Base-by-base conservation (phyloP, 2,888 invertebrate species). In the Hirtodrosophila histrioides region DNA sequence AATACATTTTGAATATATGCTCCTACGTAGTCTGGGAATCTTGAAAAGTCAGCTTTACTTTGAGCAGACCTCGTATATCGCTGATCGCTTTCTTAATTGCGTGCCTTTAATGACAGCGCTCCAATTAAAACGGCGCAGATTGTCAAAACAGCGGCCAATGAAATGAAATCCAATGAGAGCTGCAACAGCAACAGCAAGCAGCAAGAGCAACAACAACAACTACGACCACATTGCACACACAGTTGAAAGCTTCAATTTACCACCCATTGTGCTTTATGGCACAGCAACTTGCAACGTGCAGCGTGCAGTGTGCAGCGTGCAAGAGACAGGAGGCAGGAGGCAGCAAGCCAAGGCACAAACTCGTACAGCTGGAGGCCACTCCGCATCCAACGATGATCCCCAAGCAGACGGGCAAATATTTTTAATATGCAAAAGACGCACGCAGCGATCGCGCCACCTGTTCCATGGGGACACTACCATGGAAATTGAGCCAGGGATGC, bases 171-270 rank as follows among this genome's bases (percentile, higher is more conserved):
- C 76, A 62, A 46, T 36, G 39, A 48, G 61, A 51, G 54, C 36
- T 45, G 39, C 29, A 46, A 4, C 40, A 40, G 48, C 27, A 57
- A 9, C 24, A 36, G 45, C 40, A 61, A 23, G 4, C 40, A 48
- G 44, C 44, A 17, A 17, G 1, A 17, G 2, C 17, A 17, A 17
- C 17, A 17, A 17, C 17, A 60, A 43, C 46, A 62, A 17, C 40
- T 43, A 48, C 29, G 60, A 29, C 37, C 51, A 41, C 37, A 72
- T 37, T 45, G 35, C 61, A 60, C 60, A 50, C 48, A 65, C 54
- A 84, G 88, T 72, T 88, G 84, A 85, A 86, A 85, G 88, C 88
- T 85, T 88, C 84, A 85, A 85, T 85, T 85, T 88, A 88, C 84
- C 84, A 88, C 84, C 84, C 84, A 85, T 88, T 85, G 84, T 84